Conservation (phyloP, 2,113 vertebrate species). For the Mesembrinibis cayennensis region DNA sequence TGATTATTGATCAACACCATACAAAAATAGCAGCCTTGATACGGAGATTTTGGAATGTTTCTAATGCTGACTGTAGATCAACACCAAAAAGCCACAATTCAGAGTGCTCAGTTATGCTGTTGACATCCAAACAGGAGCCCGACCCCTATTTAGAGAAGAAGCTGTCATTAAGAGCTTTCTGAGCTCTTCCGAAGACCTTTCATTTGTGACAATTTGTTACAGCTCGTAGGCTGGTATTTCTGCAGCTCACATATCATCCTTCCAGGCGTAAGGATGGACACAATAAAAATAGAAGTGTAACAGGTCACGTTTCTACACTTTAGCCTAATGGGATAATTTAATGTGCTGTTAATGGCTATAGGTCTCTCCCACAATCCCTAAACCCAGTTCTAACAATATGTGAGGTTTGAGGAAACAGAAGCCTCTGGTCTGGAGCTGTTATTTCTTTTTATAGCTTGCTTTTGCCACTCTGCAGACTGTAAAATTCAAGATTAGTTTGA, state of each 20-base stretch:
- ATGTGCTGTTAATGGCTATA: background rate
- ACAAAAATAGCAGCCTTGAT: background rate
- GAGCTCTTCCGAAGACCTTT: background rate
- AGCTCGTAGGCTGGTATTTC: background rate
- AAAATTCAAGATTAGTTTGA: slow-evolving; percentile 1
- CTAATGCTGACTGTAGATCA: background rate
- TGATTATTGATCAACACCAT: background rate
- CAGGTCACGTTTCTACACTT: background rate
- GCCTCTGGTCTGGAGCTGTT: background rate
- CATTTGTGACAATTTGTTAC: background rate
- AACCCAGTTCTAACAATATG: background rate
- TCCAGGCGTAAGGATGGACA: background rate
- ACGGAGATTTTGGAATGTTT: background rate
- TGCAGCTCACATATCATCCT: background rate
- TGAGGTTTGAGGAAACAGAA: background rate
- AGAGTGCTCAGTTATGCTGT: background rate
- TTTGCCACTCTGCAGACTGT: background rate
- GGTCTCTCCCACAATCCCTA: background rate
- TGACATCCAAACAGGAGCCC: background rate
- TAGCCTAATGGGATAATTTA: background rate
- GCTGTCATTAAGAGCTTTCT: background rate
- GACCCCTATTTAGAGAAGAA: background rate
- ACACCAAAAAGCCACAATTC: background rate
- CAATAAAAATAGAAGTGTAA: background rate
- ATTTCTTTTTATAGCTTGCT: background rate